These are phyloP conservation scores for Liparis tanakae DNA, from an alignment of 2,797 vertebrate genomes.

Conservation along the genomic window DNA sequence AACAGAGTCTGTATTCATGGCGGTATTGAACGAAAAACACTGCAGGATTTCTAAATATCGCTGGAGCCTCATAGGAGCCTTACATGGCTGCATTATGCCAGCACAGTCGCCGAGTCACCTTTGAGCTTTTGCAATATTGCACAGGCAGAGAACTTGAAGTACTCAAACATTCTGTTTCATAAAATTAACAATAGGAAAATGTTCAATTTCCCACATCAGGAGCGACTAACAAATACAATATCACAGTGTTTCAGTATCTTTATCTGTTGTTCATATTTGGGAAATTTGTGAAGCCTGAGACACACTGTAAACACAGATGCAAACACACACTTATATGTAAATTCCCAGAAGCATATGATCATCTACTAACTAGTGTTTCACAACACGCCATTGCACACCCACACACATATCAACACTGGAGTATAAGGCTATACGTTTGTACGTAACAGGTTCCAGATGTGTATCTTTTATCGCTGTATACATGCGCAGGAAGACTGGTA, in stretches of 20 bases:
- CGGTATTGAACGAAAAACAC: not conserved
- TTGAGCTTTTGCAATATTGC: constrained; percentile 31
- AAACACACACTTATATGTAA: not conserved
- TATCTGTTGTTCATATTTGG: not conserved
- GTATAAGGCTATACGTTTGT: not conserved
- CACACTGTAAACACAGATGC: not conserved
- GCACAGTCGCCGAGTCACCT: constrained; percentile 55
- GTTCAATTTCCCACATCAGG: not conserved
- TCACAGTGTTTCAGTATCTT: not conserved
- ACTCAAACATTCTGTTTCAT: constrained; percentile 1
- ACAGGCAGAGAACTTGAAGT: not conserved
- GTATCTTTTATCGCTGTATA: constrained; percentile 34
- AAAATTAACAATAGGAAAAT: not conserved
- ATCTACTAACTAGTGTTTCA: not conserved
- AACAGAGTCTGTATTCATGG: not conserved
- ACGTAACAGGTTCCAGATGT: constrained; percentile 30
- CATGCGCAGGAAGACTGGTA: constrained; percentile 14
- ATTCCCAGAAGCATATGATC: constrained; percentile 2
- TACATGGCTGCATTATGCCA: constrained; percentile 52
- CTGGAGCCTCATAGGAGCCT: constrained; percentile 6
- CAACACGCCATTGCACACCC: not conserved
- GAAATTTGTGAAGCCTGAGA: not conserved
- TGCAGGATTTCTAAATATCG: not conserved
- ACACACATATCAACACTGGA: not conserved
- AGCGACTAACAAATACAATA: not conserved